These are phyloP conservation scores for Archaeoteleia sp. DNA, from an alignment of 2,888 invertebrate genomes.

Conservation along the genomic window DNA sequence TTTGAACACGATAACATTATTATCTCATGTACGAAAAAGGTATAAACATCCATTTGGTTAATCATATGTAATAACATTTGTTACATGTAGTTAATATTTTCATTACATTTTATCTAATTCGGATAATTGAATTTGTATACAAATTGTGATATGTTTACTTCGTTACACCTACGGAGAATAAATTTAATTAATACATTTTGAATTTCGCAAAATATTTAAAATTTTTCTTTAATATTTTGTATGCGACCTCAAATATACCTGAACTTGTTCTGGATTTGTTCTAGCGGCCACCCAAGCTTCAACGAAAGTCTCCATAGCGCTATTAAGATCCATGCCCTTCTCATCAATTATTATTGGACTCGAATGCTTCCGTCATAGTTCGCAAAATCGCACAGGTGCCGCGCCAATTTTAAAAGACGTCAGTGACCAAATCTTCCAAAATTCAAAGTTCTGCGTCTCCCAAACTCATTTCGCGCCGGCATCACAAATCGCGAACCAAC, in stretches of 20 bases:
- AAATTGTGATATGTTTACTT: too few relatives aligned
- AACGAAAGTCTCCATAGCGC: constrained; percentile 98
- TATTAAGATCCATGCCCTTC: constrained; percentile 93
- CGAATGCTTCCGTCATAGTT: constrained; percentile 60
- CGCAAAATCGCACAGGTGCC: constrained; percentile 27
- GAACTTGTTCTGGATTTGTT: constrained; percentile 78
- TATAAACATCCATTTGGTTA: not conserved
- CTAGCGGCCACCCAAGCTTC: constrained; percentile 98
- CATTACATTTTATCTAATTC: too few relatives aligned
- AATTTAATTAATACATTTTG: too few relatives aligned
- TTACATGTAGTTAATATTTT: too few relatives aligned
- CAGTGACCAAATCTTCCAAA: not conserved
- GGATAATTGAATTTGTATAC: too few relatives aligned
- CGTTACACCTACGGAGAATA: too few relatives aligned
- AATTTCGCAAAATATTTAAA: not conserved
- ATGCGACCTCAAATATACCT: constrained; percentile 61
- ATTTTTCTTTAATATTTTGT: too few relatives aligned
- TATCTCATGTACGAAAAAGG: not conserved
- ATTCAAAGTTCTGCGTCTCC: constrained; percentile 9
- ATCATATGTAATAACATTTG: not conserved
- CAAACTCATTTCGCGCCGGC: constrained; percentile 8
- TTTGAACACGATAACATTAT: not conserved
- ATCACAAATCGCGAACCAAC: constrained; percentile 16
- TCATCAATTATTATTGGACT: constrained; percentile 58
- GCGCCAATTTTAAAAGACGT: constrained; percentile 16